These are phyloP conservation scores for Aurelia aurita DNA, from an alignment of 30 jellyfish, hydroid and myxozoan genomes.

Conservation along the genomic window DNA sequence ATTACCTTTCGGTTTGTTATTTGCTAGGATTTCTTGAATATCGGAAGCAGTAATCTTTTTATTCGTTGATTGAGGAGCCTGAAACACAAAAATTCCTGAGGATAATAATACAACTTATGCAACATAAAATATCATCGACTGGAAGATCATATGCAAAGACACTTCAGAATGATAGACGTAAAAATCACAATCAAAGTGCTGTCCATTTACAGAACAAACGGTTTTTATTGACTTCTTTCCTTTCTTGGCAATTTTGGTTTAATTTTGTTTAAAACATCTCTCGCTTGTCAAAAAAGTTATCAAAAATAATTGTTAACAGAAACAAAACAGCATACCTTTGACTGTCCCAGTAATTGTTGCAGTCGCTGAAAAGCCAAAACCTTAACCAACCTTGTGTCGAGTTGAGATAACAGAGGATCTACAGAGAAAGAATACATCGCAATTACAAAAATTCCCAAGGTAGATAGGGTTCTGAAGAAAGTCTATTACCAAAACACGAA, in stretches of 20 bases:
- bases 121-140: too few relatives aligned
- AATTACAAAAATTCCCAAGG: not conserved
- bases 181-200: too few relatives aligned
- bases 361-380: slow-evolving; percentile 94
- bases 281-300: too few relatives aligned
- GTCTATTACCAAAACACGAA: too few relatives aligned
- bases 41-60: slow-evolving; percentile 63
- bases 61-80: slow-evolving; percentile 62
- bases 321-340: slow-evolving; percentile 64
- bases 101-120: too few relatives aligned
- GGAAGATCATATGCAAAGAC: too few relatives aligned
- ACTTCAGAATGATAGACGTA: too few relatives aligned
- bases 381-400: slow-evolving; percentile 93
- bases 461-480: not conserved
- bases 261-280: too few relatives aligned
- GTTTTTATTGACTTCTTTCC: too few relatives aligned
- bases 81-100: not conserved
- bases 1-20: slow-evolving; percentile 50
- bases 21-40: slow-evolving; percentile 65
- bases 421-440: not conserved
- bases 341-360: slow-evolving; percentile 92
- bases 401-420: slow-evolving; percentile 95
- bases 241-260: too few relatives aligned
- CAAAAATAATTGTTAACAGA: too few relatives aligned
- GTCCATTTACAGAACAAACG: too few relatives aligned